Evolutionary conservation across 2,113 vertebrate genomes (phyloP).

Genomic region (Phasianus colchicus): DNA sequence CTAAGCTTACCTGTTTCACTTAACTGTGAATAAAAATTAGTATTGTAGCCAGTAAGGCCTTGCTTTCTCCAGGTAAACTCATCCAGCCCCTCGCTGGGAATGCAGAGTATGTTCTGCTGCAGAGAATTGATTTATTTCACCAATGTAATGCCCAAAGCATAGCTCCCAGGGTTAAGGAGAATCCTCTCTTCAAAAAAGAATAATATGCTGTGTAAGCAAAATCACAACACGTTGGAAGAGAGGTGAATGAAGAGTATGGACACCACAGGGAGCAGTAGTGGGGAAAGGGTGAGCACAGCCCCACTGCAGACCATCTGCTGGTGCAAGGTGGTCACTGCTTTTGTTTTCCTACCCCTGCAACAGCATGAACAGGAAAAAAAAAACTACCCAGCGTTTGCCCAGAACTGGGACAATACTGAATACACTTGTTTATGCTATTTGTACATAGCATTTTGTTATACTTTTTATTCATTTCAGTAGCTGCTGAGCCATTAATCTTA

Average conservation of each 20-base stretch:
- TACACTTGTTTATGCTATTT: not conserved
- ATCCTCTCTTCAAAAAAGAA: not conserved
- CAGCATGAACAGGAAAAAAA: not conserved
- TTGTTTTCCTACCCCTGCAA: accelerated
- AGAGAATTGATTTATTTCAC: not conserved
- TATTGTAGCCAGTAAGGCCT: not conserved
- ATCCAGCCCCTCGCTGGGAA: not conserved
- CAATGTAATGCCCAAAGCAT: not conserved
- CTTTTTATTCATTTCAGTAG: not conserved
- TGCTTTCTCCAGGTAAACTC: not conserved
- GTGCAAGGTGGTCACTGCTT: not conserved
- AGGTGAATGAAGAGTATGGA: not conserved
- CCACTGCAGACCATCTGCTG: not conserved
- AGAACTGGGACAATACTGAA: not conserved
- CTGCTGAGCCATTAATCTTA: not conserved
- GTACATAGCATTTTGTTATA: not conserved
- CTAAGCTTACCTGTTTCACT: not conserved
- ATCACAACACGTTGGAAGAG: not conserved
- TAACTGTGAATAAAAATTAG: not conserved
- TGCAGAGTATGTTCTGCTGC: not conserved
- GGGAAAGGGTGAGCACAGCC: not conserved
- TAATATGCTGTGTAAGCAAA: not conserved
- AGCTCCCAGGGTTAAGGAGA: not conserved
- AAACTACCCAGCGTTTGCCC: not conserved
- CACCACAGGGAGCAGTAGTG: accelerated